A percentile compares a stretch with the other conserved stretches of the same genome.
These are phyloP conservation scores for Achroia grisella DNA, from an alignment of 1,140 invertebrate species.

Conservation along the genomic window DNA sequence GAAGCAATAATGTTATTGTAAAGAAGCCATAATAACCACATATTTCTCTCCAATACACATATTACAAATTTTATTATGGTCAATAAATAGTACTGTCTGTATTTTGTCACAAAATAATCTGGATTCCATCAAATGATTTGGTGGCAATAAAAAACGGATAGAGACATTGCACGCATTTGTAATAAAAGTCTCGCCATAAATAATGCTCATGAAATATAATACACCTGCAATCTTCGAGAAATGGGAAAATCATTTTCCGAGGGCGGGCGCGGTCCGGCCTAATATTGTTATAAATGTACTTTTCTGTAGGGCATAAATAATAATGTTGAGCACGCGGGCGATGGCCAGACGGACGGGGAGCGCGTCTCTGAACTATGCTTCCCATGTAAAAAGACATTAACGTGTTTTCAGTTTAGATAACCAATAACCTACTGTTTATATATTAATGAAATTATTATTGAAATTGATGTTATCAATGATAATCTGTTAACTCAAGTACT, in stretches of 20 bases:
- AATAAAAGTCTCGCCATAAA: slow-evolving; percentile 72
- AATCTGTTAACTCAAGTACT: too few relatives aligned
- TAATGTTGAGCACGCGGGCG: slow-evolving; percentile 47
- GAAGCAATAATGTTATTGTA: neutral
- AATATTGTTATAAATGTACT: slow-evolving; percentile 73
- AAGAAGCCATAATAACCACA: neutral
- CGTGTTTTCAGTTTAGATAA: too few relatives aligned
- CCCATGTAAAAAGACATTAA: neutral
- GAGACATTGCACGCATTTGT: slow-evolving; percentile 71
- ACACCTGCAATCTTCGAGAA: slow-evolving; percentile 70
- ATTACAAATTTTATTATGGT: slow-evolving; percentile 18
- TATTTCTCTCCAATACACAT: slow-evolving; percentile 12
- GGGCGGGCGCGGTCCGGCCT: slow-evolving; percentile 66
- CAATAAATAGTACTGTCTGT: slow-evolving; percentile 32
- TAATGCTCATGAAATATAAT: slow-evolving; percentile 73
- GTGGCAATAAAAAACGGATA: slow-evolving; percentile 64
- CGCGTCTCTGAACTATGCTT: neutral
- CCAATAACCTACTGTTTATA: too few relatives aligned
- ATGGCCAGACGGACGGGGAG: slow-evolving; percentile 5
- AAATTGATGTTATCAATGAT: too few relatives aligned
- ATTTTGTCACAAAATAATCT: slow-evolving; percentile 50
- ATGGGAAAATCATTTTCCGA: slow-evolving; percentile 71
- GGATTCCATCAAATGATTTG: slow-evolving; percentile 63
- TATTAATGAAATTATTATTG: too few relatives aligned
- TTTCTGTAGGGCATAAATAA: slow-evolving; percentile 66